Conservation (phyloP, 2,888 invertebrate genomes). For the Cyaniris semiargus region DNA sequence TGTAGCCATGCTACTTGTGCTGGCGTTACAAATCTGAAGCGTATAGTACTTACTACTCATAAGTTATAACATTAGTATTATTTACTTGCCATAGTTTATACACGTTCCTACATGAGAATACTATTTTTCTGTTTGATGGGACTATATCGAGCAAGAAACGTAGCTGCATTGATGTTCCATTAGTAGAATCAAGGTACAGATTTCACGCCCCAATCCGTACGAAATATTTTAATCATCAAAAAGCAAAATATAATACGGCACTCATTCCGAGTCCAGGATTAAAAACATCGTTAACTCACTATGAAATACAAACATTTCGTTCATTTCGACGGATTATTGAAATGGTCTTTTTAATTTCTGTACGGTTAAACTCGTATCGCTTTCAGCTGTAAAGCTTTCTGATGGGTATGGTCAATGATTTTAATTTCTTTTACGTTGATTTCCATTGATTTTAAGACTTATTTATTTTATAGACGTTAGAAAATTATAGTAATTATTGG, state of each 20-base stretch:
- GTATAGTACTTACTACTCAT: too few relatives aligned
- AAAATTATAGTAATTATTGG: too few relatives aligned
- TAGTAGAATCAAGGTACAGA: background rate
- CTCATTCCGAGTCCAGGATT: conserved; percentile 50
- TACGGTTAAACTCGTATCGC: background rate
- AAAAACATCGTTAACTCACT: conserved; percentile 67
- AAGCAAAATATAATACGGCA: conserved; percentile 32
- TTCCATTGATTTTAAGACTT: background rate
- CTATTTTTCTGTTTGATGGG: too few relatives aligned
- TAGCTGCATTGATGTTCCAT: background rate
- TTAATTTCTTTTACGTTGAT: background rate
- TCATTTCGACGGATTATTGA: conserved; percentile 50
- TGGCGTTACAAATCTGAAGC: too few relatives aligned
- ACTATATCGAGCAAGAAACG: too few relatives aligned
- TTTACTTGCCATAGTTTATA: too few relatives aligned
- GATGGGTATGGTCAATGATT: background rate
- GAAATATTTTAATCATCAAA: conserved; percentile 36
- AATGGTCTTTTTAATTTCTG: conserved; percentile 25
- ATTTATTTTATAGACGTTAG: too few relatives aligned
- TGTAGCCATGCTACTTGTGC: too few relatives aligned
- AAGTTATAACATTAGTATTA: too few relatives aligned
- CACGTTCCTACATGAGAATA: too few relatives aligned
- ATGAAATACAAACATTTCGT: conserved; percentile 70
- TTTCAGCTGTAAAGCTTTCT: background rate
- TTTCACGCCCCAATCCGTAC: conserved; percentile 19